These are phyloP conservation scores for Scopus umbretta DNA, from an alignment of 2,113 vertebrate genomes.

Conservation along the genomic window DNA sequence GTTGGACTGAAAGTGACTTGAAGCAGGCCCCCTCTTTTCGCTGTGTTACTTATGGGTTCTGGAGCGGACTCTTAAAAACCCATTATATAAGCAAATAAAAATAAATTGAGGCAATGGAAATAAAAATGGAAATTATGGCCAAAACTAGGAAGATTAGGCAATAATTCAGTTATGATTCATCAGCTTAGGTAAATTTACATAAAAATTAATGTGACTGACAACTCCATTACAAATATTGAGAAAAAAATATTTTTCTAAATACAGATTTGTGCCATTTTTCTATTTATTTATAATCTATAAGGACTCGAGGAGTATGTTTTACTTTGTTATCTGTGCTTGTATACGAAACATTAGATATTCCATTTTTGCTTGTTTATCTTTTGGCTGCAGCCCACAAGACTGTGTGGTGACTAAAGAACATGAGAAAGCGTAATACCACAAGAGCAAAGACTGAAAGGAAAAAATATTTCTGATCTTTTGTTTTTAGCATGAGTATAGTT, in stretches of 20 bases:
- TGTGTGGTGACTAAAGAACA: background rate
- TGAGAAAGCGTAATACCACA: background rate
- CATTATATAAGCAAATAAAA: background rate
- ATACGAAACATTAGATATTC: background rate
- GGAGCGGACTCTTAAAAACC: background rate
- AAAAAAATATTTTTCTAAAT: conserved; percentile 12
- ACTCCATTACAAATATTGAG: conserved; percentile 12
- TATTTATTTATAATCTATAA: background rate
- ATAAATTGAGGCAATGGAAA: background rate
- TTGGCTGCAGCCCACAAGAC: background rate
- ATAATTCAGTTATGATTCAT: conserved; percentile 44
- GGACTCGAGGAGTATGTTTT: background rate
- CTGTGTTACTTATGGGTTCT: background rate
- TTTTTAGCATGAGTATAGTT: background rate
- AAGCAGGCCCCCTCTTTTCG: background rate
- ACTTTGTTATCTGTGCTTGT: background rate
- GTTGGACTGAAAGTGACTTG: background rate
- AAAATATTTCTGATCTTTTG: background rate
- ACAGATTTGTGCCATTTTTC: background rate
- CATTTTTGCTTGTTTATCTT: conserved; percentile 13
- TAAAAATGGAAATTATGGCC: conserved; percentile 9
- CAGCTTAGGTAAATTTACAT: conserved; percentile 56
- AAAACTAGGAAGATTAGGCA: background rate
- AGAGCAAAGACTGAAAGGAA: background rate
- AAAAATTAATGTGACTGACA: conserved; percentile 48